A percentile compares a stretch with the other conserved stretches of the same genome.
phyloP scores from a whole-genome alignment of 2,888 invertebrate genomes.

The Aspidiotus rigidus region DNA sequence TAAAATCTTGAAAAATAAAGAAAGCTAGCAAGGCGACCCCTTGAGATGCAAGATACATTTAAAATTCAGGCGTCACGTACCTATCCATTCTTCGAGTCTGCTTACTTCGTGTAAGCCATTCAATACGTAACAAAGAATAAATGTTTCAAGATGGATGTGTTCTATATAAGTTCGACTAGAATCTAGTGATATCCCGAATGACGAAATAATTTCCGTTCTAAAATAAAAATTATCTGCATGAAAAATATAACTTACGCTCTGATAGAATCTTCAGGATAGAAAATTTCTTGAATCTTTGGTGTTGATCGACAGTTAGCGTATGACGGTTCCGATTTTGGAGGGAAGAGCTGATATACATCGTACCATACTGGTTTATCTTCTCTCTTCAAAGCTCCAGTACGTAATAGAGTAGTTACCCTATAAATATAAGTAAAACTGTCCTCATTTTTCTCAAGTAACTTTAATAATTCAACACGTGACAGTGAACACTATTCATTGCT shows the following conservation, averaged over 20 bases:
- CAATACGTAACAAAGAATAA: no score
- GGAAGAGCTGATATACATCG: slow-evolving; percentile 80
- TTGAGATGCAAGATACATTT: no score
- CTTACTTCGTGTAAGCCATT: no score
- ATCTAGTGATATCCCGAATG: no score
- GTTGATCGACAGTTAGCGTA: slow-evolving; percentile 59
- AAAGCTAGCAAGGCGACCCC: no score
- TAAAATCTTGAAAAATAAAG: no score
- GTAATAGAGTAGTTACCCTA: slow-evolving; percentile 69
- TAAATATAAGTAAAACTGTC: slow-evolving; percentile 37
- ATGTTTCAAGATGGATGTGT: no score
- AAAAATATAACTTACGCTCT: slow-evolving; percentile 65
- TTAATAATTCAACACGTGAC: not conserved
- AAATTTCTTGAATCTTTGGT: slow-evolving; percentile 56
- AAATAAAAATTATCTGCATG: slow-evolving; percentile 7
- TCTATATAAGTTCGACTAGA: no score
- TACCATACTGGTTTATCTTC: slow-evolving; percentile 89
- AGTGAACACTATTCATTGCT: not conserved
- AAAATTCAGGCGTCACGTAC: no score
- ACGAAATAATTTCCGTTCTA: slow-evolving; percentile 61
- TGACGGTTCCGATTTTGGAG: slow-evolving; percentile 73
- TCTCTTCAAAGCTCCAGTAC: slow-evolving; percentile 65
- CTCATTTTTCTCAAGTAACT: not conserved
- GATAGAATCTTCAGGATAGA: slow-evolving; percentile 72
- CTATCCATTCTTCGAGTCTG: no score